Evolutionary conservation across 2,113 vertebrate genomes (phyloP).

Genomic region (Caloenas nicobarica): DNA sequence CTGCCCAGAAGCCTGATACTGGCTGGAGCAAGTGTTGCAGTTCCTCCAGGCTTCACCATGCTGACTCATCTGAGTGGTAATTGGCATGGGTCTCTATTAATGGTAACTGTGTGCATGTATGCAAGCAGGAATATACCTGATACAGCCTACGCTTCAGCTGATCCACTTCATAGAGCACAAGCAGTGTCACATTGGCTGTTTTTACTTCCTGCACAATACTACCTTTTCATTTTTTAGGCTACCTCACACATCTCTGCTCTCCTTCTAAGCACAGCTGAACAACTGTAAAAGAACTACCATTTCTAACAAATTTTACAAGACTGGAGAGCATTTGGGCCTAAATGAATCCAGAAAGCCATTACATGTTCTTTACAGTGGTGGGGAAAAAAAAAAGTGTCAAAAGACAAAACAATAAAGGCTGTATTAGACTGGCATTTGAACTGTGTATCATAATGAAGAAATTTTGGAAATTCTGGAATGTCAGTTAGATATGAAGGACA

Average conservation of each 20-base stretch:
- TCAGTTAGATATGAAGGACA: not conserved
- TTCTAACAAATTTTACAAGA: not conserved
- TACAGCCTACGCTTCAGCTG: not conserved
- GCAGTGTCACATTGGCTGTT: not conserved
- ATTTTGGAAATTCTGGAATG: not conserved
- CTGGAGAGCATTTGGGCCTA: not conserved
- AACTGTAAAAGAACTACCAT: not conserved
- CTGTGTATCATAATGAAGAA: not conserved
- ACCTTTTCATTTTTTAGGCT: not conserved
- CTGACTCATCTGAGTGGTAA: not conserved
- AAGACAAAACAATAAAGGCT: not conserved
- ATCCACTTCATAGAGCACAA: not conserved
- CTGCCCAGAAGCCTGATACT: not conserved
- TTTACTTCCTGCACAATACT: not conserved
- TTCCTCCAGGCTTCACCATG: not conserved
- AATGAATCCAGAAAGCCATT: not conserved
- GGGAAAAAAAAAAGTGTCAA: not conserved
- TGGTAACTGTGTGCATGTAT: fast-evolving
- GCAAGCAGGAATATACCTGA: not conserved
- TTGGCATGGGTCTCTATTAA: not conserved
- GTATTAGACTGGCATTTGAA: not conserved
- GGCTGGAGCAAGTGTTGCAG: not conserved
- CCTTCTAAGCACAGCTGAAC: not conserved
- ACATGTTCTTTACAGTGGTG: not conserved
- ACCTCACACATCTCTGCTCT: not conserved